Evolutionary conservation across 1,140 invertebrate genomes (phyloP), one percentile per base, ranked within the genome.

Genomic region (Bursaphelenchus mucronatus): DNA sequence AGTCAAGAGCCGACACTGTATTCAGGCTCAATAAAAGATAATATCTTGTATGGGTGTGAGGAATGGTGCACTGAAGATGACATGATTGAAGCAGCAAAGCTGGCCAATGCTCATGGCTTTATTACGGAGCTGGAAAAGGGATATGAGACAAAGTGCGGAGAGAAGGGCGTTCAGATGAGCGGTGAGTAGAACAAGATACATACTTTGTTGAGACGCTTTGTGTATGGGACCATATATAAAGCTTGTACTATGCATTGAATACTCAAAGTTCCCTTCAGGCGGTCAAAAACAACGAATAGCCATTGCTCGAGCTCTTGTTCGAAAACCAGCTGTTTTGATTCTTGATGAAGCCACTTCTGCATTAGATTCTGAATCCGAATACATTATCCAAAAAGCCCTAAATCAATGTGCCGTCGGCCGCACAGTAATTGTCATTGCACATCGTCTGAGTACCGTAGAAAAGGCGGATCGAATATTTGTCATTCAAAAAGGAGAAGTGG

Each of bases 371-470:
- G 67, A 61, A 43, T 76, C 70, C 2, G 73, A 74, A 59, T 70
- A 76, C 57, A 41, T 74, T 13, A 75, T 81, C 15, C 76, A 81
- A 59, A 69, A 82, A 65, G 82, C 81, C n/a, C 70, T 82, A 45
- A 73, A 81, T 43, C 76, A 82, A 58, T 81, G 80, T 50, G 55
- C 80, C 19, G 67, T 79, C 21, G 83, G 83, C 19, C 69, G 83
- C 19, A 84, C 84, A 11, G 84, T 85, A 0, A 81, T 85, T 45
- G 78, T 83, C 11, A 85, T 85, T 61, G 85, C 85, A n/a, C 85
- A 85, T 71, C 67, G 85, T 43, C 76, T 85, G 39, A 84, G 83
- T 41, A 86, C 85, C n/a, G 80, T 80, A 8, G 78, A 80, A 57
- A 80, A 82, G 53, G 82, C 82, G 5, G 82, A 84, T 65, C 71